phyloP scores from a whole-genome alignment of 2,113 vertebrate genomes.

The Nesogale talazaci region DNA sequence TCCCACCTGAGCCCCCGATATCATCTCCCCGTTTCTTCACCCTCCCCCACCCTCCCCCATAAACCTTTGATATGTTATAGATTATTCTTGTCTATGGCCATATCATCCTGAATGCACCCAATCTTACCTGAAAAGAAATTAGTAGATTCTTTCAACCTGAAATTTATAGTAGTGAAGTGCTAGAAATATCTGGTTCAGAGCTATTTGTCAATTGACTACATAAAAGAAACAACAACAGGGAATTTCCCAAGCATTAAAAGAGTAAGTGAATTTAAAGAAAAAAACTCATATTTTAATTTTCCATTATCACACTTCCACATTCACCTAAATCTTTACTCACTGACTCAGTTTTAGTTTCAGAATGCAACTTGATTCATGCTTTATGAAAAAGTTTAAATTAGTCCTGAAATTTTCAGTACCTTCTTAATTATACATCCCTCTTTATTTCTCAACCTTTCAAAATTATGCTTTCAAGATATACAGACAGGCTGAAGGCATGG shows the following conservation, averaged over 20 bases:
- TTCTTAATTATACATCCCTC: neutral
- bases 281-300: neutral
- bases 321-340: neutral
- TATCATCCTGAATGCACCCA: no score
- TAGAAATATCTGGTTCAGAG: neutral
- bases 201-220: neutral
- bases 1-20: no score
- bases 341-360: conserved; percentile 18
- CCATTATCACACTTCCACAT: neutral
- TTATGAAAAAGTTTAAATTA: neutral
- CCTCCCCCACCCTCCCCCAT: no score
- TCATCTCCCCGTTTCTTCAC: no score
- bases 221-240: neutral
- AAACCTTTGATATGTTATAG: no score
- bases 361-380: neutral
- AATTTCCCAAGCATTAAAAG: neutral
- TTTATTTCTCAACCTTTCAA: conserved; percentile 37
- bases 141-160: neutral
- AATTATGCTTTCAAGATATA: neutral
- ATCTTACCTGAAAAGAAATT: neutral
- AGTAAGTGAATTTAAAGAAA: neutral
- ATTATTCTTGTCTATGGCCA: no score
- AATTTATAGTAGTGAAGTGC: neutral
- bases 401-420: conserved; percentile 6
- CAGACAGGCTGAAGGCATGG: neutral